These are phyloP conservation scores for Enteromius radiatus DNA, from an alignment of 2,797 vertebrate species.

Conservation along the genomic window DNA sequence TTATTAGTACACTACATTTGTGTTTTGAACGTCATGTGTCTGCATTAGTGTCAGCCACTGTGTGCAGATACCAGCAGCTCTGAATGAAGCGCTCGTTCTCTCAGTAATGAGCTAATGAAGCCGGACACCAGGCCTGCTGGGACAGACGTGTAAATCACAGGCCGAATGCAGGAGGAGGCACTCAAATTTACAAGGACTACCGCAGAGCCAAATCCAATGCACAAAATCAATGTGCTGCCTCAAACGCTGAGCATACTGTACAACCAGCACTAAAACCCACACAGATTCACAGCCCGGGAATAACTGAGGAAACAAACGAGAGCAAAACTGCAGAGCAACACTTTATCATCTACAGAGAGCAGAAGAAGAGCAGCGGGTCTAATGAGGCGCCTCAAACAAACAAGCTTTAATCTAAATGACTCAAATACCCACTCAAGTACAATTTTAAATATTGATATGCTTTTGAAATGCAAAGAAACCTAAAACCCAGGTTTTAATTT, in stretches of 20 bases:
- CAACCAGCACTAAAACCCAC: constrained; percentile 16
- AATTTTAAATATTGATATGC: not conserved
- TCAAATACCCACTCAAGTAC: not conserved
- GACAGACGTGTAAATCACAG: constrained; percentile 13
- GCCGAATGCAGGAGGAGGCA: constrained; percentile 11
- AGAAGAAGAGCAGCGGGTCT: not conserved
- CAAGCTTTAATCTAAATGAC: not conserved
- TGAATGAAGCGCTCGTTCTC: not conserved
- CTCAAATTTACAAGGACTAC: constrained; percentile 7
- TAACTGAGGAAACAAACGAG: not conserved
- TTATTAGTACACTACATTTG: not conserved
- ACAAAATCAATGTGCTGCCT: constrained; percentile 5
- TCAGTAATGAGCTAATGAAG: constrained; percentile 15
- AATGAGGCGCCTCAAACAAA: no score
- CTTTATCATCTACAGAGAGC: not conserved
- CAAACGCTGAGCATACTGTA: constrained; percentile 1
- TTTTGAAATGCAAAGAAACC: not conserved
- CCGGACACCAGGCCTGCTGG: constrained; percentile 11
- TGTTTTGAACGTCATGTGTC: not conserved
- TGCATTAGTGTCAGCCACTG: not conserved
- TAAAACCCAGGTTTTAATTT: not conserved
- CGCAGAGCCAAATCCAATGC: constrained; percentile 18
- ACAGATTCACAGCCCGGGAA: not conserved
- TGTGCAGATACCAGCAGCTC: not conserved
- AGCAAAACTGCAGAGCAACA: not conserved